Evolutionary conservation across 2,888 invertebrate species (phyloP).

Genomic region (Cordilura impudica): DNA sequence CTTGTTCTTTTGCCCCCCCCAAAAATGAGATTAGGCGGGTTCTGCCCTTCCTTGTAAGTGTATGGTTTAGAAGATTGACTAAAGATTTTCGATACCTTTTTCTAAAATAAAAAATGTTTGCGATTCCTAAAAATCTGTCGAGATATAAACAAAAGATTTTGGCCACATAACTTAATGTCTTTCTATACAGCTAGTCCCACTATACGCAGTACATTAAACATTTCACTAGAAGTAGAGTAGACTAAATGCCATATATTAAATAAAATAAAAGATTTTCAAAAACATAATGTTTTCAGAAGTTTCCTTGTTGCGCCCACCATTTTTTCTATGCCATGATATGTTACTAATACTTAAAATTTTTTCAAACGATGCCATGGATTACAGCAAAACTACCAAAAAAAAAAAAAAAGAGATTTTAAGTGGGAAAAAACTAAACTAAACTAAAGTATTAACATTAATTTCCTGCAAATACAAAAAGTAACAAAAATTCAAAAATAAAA

Average conservation of each 20-base stretch:
- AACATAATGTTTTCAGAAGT: constrained; percentile 45
- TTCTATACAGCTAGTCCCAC: constrained; percentile 11
- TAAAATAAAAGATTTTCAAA: constrained; percentile 25
- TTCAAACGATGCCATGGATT: constrained; percentile 49
- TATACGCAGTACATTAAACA: constrained; percentile 12
- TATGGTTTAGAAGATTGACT: too few species aligned
- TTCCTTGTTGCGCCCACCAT: constrained; percentile 59
- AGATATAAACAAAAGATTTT: too few species aligned
- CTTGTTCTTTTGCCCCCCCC: too few species aligned
- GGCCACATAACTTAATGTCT: not conserved
- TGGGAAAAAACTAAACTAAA: constrained; percentile 27
- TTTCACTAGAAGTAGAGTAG: constrained; percentile 39
- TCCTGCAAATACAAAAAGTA: constrained; percentile 45
- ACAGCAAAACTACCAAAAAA: constrained; percentile 33
- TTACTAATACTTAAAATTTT: constrained; percentile 54
- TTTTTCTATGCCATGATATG: constrained; percentile 27
- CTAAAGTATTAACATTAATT: constrained; percentile 49
- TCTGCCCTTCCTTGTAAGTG: too few species aligned
- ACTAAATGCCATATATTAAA: constrained; percentile 42
- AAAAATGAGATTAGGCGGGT: too few species aligned
- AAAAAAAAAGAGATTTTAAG: constrained; percentile 39
- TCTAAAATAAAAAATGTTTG: too few species aligned
- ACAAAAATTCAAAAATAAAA: not conserved
- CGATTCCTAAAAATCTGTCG: too few species aligned
- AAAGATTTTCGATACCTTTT: too few species aligned